Percentiles rank a stretch among this genome's conserved stretches.
These are phyloP conservation scores for Furcifer pardalis DNA, from an alignment of 2,797 vertebrate genomes.

Conservation along the genomic window DNA sequence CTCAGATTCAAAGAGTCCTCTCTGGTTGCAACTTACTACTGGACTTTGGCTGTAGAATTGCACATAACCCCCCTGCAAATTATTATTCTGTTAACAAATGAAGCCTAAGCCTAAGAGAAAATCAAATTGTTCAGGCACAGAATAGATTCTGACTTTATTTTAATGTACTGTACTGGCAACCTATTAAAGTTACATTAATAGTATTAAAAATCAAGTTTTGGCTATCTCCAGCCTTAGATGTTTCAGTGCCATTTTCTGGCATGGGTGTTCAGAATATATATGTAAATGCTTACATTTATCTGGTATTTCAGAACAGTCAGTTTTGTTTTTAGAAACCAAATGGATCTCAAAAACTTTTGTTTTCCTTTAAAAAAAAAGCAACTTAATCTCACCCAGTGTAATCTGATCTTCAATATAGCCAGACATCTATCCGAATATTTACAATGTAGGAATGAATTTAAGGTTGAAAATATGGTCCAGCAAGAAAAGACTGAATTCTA, in stretches of 20 bases:
- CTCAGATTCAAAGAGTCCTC: too few relatives aligned
- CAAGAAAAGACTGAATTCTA: conserved; percentile 35
- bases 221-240: conserved; percentile 29
- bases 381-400: conserved; percentile 67
- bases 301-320: conserved; percentile 58
- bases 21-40: too few relatives aligned
- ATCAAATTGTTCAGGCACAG: background rate
- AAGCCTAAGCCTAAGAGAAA: background rate
- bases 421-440: conserved; percentile 65
- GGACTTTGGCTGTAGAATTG: background rate
- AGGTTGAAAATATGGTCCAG: conserved; percentile 61
- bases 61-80: background rate
- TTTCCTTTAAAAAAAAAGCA: conserved; percentile 20
- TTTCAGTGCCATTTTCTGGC: conserved; percentile 56
- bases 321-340: conserved; percentile 66
- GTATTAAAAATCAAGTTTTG: conserved; percentile 61
- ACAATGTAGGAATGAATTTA: conserved; percentile 65
- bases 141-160: background rate
- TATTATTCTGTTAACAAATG: background rate
- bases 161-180: background rate
- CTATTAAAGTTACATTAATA: conserved; percentile 28
- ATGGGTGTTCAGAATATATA: conserved; percentile 34
- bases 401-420: conserved; percentile 64
- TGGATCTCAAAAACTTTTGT: conserved; percentile 56
- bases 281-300: conserved; percentile 51